Evolutionary conservation across 2,113 vertebrate genomes (phyloP), one percentile per base, ranked within the genome.

Genomic region (Corythaeola cristata): DNA sequence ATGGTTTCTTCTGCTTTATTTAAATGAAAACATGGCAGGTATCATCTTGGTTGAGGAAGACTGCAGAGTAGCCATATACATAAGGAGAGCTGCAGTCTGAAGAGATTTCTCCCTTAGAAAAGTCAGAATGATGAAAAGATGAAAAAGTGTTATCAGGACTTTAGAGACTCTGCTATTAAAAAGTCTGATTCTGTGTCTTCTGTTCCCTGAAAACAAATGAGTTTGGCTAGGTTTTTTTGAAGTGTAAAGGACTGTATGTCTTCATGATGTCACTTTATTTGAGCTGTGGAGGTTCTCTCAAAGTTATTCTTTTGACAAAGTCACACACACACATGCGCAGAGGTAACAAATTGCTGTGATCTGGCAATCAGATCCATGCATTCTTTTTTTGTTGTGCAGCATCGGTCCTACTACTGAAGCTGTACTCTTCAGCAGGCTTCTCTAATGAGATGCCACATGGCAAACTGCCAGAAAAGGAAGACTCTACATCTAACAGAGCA

Each of bases 351-450:
- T 32, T 72, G 2, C 83, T 92, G n/a, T 85, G 55, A 56, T 66
- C 35, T 53, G 62, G 23, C 0, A 1, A 4, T 45, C 79, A 49
- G 66, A 30, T 76, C 53, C 5, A 1, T 21, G 23, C n/a, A 33
- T 19, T 37, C 74, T 78, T 73, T 66, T 39, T 72, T 44, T 50
- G 47, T 32, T 44, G 55, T 52, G 75, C 45, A 37, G 60, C 47
- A 13, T 2, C 55, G 20, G 47, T 72, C 22, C 52, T 20, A 6
- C 28, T 44, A 15, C 39, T 67, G 39, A 45, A 87, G 72, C 47
- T 32, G 59, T 60, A 45, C 67, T 39, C 20, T 74, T 80, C 35
- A 37, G 21, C 8, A 71, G 50, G 32, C 63, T 62, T 66, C 67
- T 68, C 39, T 78, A 60, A 85, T 66, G 63, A 88, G 78, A 55